A percentile compares a stretch with the other conserved stretches of the same genome.
Evolutionary conservation across 2,888 invertebrate genomes (phyloP).

Genomic region (Calliopum simillimum): DNA sequence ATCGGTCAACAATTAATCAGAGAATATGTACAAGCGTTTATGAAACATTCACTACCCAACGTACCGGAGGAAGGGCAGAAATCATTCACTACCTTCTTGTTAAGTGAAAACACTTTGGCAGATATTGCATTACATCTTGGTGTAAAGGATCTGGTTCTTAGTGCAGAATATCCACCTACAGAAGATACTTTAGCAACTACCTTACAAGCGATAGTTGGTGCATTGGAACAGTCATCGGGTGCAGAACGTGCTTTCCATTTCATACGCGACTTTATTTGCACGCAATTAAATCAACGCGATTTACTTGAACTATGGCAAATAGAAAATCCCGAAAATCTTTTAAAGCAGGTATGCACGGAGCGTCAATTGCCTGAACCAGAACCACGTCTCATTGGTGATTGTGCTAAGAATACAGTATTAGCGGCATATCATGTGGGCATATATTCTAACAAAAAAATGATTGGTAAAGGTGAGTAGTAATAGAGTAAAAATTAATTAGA

Average conservation of each 20-base stretch:
- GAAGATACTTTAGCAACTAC: conserved; percentile 75
- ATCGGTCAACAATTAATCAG: conserved; percentile 77
- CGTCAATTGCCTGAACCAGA: conserved; percentile 75
- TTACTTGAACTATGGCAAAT: conserved; percentile 87
- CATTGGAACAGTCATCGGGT: conserved; percentile 77
- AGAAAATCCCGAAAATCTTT: conserved; percentile 79
- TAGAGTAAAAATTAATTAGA: not conserved
- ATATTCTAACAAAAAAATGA: conserved; percentile 82
- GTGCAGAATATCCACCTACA: conserved; percentile 74
- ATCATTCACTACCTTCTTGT: conserved; percentile 72
- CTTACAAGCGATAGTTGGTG: conserved; percentile 85
- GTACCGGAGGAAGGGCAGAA: conserved; percentile 83
- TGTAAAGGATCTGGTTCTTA: conserved; percentile 83
- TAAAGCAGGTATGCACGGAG: conserved; percentile 74
- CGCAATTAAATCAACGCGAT: conserved; percentile 86
- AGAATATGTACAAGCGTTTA: conserved; percentile 75
- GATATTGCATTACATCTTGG: conserved; percentile 82
- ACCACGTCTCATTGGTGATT: conserved; percentile 83
- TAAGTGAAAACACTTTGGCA: conserved; percentile 70
- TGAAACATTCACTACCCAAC: conserved; percentile 77
- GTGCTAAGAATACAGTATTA: conserved; percentile 83
- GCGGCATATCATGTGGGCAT: conserved; percentile 90
- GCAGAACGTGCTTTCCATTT: conserved; percentile 78
- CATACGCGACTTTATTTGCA: conserved; percentile 87
- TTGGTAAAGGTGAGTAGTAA: conserved; percentile 79